A percentile compares a stretch with the other conserved stretches of the same genome.
phyloP scores from a whole-genome alignment of 1,140 invertebrate genomes.

The Berghia stephanieae region DNA sequence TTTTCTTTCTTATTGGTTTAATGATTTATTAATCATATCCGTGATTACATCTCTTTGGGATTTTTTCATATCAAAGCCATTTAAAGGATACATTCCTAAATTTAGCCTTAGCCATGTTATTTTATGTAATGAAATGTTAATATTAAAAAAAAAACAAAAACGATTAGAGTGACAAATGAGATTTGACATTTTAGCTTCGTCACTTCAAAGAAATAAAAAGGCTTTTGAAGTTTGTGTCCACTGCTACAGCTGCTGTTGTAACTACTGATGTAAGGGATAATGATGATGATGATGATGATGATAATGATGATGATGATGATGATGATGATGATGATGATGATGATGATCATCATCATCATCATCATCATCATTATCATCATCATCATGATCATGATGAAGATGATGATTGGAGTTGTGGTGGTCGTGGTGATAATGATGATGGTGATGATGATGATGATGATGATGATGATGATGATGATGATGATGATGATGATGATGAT shows the following conservation, averaged over 20 bases:
- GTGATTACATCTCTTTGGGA: no score
- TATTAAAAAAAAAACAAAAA: no score
- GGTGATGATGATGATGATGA: slow-evolving; percentile 5
- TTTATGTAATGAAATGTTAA: no score
- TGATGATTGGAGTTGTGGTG: background rate
- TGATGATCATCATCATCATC: slow-evolving; percentile 17
- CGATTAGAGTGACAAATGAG: no score
- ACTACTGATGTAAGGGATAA: background rate
- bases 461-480: slow-evolving; percentile 1
- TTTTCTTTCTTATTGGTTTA: no score
- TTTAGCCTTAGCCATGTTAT: no score
- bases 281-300: background rate
- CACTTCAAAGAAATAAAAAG: no score
- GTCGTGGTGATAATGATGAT: slow-evolving; percentile 1
- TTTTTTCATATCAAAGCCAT: no score
- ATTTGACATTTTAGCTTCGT: no score
- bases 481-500: slow-evolving; percentile 18
- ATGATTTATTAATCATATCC: no score
- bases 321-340: slow-evolving; percentile 4
- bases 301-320: slow-evolving; percentile 31
- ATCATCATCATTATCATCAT: slow-evolving; percentile 20
- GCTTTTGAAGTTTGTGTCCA: no score
- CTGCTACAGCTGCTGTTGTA: background rate
- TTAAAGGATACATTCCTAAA: no score
- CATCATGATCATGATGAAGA: slow-evolving; percentile 18